Evolutionary conservation across 2,113 vertebrate species (phyloP), one percentile per base, ranked within the genome.

Genomic region (Phasianus colchicus): DNA sequence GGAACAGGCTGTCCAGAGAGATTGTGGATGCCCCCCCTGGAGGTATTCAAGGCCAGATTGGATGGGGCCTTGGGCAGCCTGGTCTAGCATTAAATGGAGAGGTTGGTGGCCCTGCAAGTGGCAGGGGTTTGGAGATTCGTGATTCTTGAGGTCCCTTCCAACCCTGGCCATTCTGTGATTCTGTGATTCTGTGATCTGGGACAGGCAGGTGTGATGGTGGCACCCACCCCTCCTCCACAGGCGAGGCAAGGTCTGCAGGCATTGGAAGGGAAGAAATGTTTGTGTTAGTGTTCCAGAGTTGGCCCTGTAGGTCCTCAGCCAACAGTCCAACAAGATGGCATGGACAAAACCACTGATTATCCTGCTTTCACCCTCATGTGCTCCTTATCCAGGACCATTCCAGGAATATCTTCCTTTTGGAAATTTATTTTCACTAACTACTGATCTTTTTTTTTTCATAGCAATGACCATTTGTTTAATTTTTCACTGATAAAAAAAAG

Each of bases 241-340:
- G 22, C 20, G 34, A 8, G 36, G 14, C 25, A 34, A 76, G 0
- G 1, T 11, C 7, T 79, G 16, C 27, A 47, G 5, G 6, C 1
- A 0, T 8, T 3, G 22, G 6, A 1, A 29, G 30, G 64, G 38
- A 55, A 70, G 18, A 32, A 0, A 3, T 0, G 3, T 47, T 67
- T 32, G 40, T 29, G n/a, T 47, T 48, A 30, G 25, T 36, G 6
- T 30, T 73, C 34, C 43, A 86, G 81, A 0, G 0, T 2, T 58
- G 55, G 3, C 22, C 0, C 0, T 1, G 3, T 40, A 42, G 7
- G 45, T 55, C 74, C 40, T 47, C 30, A 52, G 36, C 38, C 29
- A 52, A n/a, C 13, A 19, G 52, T 29, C 63, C 63, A 92, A 7
- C 27, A 30, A 34, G 43, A 30, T 4, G 9, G 13, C 13, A 4